These are phyloP conservation scores for Cyclura pinguis DNA, from an alignment of 2,797 vertebrate species.

Conservation along the genomic window DNA sequence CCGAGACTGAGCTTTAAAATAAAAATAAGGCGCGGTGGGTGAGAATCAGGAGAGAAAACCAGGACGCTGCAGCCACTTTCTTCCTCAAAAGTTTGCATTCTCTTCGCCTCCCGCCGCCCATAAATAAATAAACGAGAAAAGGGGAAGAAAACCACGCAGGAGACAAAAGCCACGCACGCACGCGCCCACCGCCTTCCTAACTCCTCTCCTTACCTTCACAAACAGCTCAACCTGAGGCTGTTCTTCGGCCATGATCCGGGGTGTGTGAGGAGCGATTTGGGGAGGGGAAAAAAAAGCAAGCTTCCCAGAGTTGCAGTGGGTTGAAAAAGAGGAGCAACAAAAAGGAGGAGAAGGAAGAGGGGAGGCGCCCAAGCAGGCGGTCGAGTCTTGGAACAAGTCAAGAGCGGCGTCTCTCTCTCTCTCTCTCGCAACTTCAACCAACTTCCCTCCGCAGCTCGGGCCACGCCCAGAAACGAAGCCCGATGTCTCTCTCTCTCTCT, in stretches of 20 bases:
- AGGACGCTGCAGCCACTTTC: no score
- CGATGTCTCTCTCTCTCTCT: not conserved
- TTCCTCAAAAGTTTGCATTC: not conserved
- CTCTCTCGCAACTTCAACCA: constrained; percentile 20
- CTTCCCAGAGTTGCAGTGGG: not conserved
- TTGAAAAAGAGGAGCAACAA: no score
- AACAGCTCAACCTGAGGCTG: constrained; percentile 63
- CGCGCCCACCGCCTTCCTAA: no score
- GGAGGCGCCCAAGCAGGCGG: no score
- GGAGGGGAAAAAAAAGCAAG: no score
- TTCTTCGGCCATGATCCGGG: constrained; percentile 48
- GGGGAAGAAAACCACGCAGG: no score
- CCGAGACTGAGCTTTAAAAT: no score
- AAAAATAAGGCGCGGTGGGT: no score
- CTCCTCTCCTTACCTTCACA: constrained; percentile 58
- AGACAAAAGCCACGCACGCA: no score
- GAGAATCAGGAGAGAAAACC: no score
- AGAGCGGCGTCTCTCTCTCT: no score
- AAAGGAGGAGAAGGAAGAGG: no score
- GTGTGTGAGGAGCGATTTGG: not conserved
- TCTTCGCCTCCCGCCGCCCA: not conserved
- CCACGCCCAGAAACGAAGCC: constrained; percentile 22
- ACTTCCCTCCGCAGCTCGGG: constrained; percentile 13
- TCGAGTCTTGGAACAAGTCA: not conserved
- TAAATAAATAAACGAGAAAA: not conserved